phyloP scores from a whole-genome alignment of 2,113 vertebrate species.

The Limanda limanda region DNA sequence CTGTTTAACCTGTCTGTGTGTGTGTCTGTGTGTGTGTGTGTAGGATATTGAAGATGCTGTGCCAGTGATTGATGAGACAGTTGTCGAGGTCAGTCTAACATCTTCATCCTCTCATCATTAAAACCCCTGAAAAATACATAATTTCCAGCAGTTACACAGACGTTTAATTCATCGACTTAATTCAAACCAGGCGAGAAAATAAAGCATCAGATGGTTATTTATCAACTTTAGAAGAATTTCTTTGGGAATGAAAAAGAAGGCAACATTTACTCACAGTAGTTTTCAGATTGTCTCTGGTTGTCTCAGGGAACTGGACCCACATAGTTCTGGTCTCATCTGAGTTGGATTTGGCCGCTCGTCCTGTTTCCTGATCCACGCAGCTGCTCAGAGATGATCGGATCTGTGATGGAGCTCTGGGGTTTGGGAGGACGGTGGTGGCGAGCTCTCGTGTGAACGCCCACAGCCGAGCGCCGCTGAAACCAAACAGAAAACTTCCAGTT shows the following conservation, averaged over 20 bases:
- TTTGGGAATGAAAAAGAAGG: too few relatives aligned
- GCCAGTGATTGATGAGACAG: background rate
- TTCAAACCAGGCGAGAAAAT: too few relatives aligned
- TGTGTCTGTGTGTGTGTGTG: background rate
- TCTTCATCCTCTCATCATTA: too few relatives aligned
- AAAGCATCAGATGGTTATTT: too few relatives aligned
- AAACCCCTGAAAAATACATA: background rate
- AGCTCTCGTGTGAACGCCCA: background rate
- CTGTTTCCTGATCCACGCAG: conserved; percentile 27
- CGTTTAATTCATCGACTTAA: too few relatives aligned
- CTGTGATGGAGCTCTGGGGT: background rate
- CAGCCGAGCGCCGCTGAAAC: background rate
- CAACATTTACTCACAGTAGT: too few relatives aligned
- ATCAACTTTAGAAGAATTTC: too few relatives aligned
- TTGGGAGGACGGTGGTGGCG: background rate
- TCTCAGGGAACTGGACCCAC: background rate
- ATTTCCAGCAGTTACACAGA: too few relatives aligned
- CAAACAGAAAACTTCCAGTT: background rate
- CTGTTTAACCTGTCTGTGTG: background rate
- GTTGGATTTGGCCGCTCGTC: conserved; percentile 1
- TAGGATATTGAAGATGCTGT: background rate
- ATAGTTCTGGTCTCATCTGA: conserved; percentile 8
- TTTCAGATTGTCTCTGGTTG: background rate
- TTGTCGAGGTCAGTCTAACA: background rate
- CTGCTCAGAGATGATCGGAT: conserved; percentile 36